Percentiles rank a stretch among this genome's conserved stretches.
phyloP scores from a whole-genome alignment of 2,797 vertebrate genomes.

The Distichodus sexfasciatus region DNA sequence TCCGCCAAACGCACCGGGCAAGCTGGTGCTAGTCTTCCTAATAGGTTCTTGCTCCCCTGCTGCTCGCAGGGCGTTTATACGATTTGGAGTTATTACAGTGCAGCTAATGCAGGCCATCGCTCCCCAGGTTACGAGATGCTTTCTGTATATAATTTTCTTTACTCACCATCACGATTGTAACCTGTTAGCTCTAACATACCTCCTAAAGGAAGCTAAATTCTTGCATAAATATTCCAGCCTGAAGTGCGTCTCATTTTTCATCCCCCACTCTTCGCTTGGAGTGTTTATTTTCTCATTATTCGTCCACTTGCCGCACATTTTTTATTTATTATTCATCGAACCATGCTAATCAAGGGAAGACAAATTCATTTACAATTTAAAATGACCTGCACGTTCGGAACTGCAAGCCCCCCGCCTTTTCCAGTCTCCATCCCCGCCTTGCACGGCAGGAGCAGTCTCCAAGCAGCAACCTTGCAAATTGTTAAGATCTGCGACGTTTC shows the following conservation, averaged over 20 bases:
- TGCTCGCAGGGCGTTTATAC: slow-evolving; percentile 31
- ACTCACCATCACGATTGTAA: slow-evolving; percentile 37
- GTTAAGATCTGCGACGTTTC: neutral
- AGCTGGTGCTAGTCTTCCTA: slow-evolving; percentile 35
- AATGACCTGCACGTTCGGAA: slow-evolving; percentile 28
- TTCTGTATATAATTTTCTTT: slow-evolving; percentile 21
- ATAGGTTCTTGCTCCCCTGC: slow-evolving; percentile 32
- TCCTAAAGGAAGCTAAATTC: too few species aligned
- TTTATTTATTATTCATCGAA: slow-evolving; percentile 33
- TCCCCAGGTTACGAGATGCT: slow-evolving; percentile 22
- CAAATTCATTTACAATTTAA: slow-evolving; percentile 40
- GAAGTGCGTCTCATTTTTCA: slow-evolving; percentile 20
- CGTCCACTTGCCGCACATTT: slow-evolving; percentile 1
- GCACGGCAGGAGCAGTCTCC: neutral
- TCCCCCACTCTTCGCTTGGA: slow-evolving; percentile 25
- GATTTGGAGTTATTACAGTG: slow-evolving; percentile 36
- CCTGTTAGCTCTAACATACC: slow-evolving; percentile 23
- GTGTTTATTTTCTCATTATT: slow-evolving; percentile 47
- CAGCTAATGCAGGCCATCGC: slow-evolving; percentile 19
- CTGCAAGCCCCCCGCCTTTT: neutral
- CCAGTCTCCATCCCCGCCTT: too few species aligned
- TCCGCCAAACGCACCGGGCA: slow-evolving; percentile 36
- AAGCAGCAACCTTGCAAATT: neutral
- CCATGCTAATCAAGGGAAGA: slow-evolving; percentile 43
- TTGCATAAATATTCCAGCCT: neutral